These are phyloP conservation scores for Galemys pyrenaicus DNA, from an alignment of 2,113 vertebrate genomes.

Conservation along the genomic window DNA sequence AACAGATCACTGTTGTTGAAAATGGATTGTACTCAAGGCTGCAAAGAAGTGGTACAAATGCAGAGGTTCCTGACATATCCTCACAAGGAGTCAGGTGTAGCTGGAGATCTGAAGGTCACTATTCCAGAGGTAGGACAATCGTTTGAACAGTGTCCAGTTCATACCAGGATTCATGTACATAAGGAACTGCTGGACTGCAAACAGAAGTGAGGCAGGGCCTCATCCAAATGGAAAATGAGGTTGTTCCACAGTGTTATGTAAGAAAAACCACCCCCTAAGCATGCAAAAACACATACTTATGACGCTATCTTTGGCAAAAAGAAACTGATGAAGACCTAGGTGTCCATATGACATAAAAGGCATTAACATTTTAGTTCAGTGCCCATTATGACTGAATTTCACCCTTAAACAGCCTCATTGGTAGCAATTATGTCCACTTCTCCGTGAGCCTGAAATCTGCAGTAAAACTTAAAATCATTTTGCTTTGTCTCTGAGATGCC, in stretches of 20 bases:
- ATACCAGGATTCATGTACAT: background rate
- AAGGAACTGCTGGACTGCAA: background rate
- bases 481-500: background rate
- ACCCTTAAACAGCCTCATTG: background rate
- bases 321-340: background rate
- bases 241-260: background rate
- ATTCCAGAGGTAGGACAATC: background rate
- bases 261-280: background rate
- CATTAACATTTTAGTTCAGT: background rate
- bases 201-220: background rate
- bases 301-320: background rate
- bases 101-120: background rate
- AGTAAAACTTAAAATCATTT: background rate
- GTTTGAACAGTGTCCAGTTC: background rate
- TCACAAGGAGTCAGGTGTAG: background rate
- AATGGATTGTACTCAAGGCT: background rate
- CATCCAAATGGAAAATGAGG: background rate
- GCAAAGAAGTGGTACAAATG: background rate
- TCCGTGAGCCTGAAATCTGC: background rate
- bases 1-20: slow-evolving; percentile 2
- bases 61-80: background rate
- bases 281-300: background rate
- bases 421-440: background rate
- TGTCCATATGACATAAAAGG: background rate
- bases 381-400: background rate